Conservation (phyloP, 2,797 vertebrate species). For the Selene dorsalis region DNA sequence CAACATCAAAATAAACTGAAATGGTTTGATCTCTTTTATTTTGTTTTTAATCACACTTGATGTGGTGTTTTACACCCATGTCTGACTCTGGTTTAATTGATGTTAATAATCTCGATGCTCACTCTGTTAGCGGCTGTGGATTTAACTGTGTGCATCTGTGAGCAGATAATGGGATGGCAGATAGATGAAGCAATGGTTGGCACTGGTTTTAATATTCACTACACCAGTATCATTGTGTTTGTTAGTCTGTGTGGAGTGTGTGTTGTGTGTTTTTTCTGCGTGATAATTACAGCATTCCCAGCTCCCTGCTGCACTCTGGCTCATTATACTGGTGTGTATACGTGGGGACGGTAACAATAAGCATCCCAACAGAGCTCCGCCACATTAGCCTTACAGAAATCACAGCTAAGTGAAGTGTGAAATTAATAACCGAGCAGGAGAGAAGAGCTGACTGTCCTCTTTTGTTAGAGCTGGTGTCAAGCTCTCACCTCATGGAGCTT, state of each 20-base stretch:
- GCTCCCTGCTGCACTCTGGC: not conserved
- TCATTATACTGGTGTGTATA: conserved; percentile 20
- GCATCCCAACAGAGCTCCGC: conserved; percentile 17
- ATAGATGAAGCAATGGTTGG: too few species aligned
- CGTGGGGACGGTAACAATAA: not conserved
- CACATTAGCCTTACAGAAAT: conserved; percentile 50
- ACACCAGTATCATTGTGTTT: not conserved
- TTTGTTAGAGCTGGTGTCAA: not conserved
- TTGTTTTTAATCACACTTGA: not conserved
- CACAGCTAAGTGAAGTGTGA: conserved; percentile 55
- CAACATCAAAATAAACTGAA: not conserved
- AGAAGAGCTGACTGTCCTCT: conserved; percentile 37
- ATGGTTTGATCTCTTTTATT: not conserved
- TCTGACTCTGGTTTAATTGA: not conserved
- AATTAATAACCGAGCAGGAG: conserved; percentile 48
- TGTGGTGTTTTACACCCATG: not conserved
- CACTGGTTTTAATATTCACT: not conserved
- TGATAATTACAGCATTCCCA: not conserved
- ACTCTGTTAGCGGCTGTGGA: not conserved
- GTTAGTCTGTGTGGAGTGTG: not conserved
- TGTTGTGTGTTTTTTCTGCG: not conserved
- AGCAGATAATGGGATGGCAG: not conserved
- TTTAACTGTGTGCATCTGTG: not conserved
- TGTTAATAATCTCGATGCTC: not conserved
- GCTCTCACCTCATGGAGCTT: not conserved